Percentiles rank a stretch among this genome's conserved stretches.
phyloP scores from a whole-genome alignment of 1,140 invertebrate species.

The Aculops lycopersici region DNA sequence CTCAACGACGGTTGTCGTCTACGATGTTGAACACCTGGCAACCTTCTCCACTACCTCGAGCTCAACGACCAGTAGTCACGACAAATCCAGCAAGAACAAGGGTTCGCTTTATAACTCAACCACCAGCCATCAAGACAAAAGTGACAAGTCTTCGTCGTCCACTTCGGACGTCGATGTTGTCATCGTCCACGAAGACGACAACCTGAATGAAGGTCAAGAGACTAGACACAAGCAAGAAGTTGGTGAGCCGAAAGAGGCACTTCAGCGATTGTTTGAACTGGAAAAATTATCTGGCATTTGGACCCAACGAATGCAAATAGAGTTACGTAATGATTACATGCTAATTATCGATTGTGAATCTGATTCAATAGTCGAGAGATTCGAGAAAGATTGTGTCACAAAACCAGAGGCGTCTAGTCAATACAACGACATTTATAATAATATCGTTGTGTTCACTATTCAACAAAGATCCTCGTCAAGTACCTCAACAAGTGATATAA shows the following conservation, averaged over 20 bases:
- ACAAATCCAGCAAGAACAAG: too few relatives aligned
- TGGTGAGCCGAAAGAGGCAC: conserved; percentile 35
- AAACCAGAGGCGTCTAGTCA: conserved; percentile 89
- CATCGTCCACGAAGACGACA: conserved; percentile 35
- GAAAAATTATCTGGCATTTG: conserved; percentile 88
- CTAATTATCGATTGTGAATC: conserved; percentile 9
- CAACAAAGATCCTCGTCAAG: too few relatives aligned
- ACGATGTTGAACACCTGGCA: conserved; percentile 78
- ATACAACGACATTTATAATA: conserved; percentile 81
- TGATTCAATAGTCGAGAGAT: conserved; percentile 56
- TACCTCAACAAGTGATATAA: too few relatives aligned
- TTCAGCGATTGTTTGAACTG: conserved; percentile 63
- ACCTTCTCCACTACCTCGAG: conserved; percentile 41
- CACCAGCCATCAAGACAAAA: not conserved
- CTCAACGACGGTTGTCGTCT: conserved; percentile 18
- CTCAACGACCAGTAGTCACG: not conserved
- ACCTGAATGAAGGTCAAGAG: conserved; percentile 36
- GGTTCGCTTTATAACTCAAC: too few relatives aligned
- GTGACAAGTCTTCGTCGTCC: not conserved
- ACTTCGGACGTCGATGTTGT: not conserved
- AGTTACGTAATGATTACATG: conserved; percentile 8
- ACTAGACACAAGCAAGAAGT: not conserved
- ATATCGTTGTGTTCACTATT: conserved; percentile 85
- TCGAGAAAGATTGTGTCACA: conserved; percentile 59
- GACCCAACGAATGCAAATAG: conserved; percentile 62